phyloP scores from a whole-genome alignment of 2,888 invertebrate genomes.

The Agelastica alni region DNA sequence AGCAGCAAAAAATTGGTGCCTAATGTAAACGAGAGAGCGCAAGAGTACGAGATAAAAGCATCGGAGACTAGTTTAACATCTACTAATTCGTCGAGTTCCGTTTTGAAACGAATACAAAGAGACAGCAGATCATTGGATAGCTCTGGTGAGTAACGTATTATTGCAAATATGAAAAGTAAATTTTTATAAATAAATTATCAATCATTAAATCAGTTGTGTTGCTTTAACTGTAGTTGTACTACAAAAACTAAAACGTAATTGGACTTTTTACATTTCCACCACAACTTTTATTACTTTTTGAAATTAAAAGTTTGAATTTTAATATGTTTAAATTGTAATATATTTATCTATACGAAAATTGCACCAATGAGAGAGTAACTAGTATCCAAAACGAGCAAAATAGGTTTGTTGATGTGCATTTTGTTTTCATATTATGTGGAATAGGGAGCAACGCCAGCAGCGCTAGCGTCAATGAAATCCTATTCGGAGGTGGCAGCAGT shows the following conservation, averaged over 20 bases:
- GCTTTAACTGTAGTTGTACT: too few species aligned
- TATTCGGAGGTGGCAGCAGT: constrained; percentile 38
- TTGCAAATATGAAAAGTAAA: neutral
- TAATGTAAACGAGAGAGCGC: constrained; percentile 73
- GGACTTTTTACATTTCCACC: too few species aligned
- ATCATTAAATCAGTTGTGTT: too few species aligned
- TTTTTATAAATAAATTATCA: neutral
- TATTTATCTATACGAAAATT: too few species aligned
- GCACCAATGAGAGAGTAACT: too few species aligned
- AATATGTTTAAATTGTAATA: too few species aligned
- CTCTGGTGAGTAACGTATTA: constrained; percentile 54
- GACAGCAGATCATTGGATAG: constrained; percentile 63
- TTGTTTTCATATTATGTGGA: too few species aligned
- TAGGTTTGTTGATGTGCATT: too few species aligned
- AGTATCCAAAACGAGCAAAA: too few species aligned
- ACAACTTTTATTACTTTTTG: neutral
- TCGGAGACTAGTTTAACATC: constrained; percentile 44
- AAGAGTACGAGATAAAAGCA: constrained; percentile 71
- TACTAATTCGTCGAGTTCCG: constrained; percentile 39
- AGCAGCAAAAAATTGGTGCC: constrained; percentile 72
- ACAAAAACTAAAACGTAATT: too few species aligned
- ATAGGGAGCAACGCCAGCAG: constrained; percentile 46
- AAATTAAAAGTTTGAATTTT: too few species aligned
- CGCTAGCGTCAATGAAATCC: constrained; percentile 59
- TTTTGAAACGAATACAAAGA: constrained; percentile 51